Base-by-base conservation (phyloP, 2,797 vertebrate species). In the Crax fasciolata region DNA sequence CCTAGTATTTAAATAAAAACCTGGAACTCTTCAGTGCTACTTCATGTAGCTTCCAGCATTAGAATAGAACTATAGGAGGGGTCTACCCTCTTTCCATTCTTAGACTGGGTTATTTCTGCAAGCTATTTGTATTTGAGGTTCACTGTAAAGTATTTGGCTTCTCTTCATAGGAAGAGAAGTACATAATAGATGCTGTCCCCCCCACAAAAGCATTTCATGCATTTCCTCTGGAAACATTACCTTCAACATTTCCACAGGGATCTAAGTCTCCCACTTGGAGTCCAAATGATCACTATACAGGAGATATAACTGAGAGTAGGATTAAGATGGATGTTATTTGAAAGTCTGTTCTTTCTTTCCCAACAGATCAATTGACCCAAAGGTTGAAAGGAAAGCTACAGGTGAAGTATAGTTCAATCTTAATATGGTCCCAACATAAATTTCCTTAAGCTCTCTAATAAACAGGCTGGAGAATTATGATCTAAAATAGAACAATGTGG, bases 151-250 rank as follows among this genome's bases (percentile, higher is more conserved):
- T 41, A 90, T 5, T 41, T 89, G 46, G 13, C 23, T 72, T 57
- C 38, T 84, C 27, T 43, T 83, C 41, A 59, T 19, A 55, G 25
- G 2, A 57, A 14, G 6, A 89, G 9, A n/a, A 57, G 27, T 32
- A 76, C 3, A 1, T 35, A n/a, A 2, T 0, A 79, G 8, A 84
- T 6, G 5, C 3, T 52, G 30, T 0, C 13, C n/a, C 13, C 44
- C 20, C 16, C 38, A 87, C 11, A 79, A 87, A 20, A 35, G 2
- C 43, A 75, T 77, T 88, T 95, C n/a, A 61, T 66, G 20, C 54
- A 52, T 44, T 85, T 90, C 32, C 41, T 67, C 24, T 44, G 48
- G 30, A 44, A 12, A 24, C 15, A 44, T 3, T 39, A 55, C 17
- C 61, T 61, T 15, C 24, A 82, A 73, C 43, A 20, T 59, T 90